Base-by-base conservation (phyloP, 2,113 vertebrate genomes). In the Gymnogyps californianus region DNA sequence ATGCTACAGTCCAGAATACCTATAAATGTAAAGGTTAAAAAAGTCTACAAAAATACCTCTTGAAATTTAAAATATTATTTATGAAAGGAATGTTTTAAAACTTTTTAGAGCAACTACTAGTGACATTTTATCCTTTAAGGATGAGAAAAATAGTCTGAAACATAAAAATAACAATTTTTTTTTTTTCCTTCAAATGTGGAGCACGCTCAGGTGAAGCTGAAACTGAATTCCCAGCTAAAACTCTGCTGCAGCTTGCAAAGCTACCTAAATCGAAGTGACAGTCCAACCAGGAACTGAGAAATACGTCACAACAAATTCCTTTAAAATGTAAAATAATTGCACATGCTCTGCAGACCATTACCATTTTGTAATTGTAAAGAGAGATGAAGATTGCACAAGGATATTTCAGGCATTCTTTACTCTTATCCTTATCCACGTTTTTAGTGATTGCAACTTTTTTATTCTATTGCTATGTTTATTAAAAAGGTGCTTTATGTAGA, bases 301-400 rank as follows among this genome's bases (percentile, higher is more conserved):
- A 88, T 34, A 52, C 58, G 49, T 58, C 95, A 83, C 47, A 77
- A 85, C 26, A 91, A 83, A 83, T 72, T 83, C 44, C 59, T 67
- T 44, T 88, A 78, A 90, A 94, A 91, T 28, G 61, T 9, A 75
- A 65, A 93, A 89, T 71, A 42, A 95, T 81, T 77, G 71, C 89
- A 54, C 34, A 20, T 46, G 49, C 47, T 92, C 36, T 76, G 40
- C 54, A 70, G 31, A 72, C 76, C 77, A 36, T 75, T 79, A 49
- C 44, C 28, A 16, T 49, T 96, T 64, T 84, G 47, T 84, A 51
- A 93, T 38, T 94, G 55, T 25, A 76, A 59, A 90, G 62, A 77
- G 62, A 88, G 47, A 47, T 77, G 54, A 75, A 76, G 51, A 55
- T 3, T 49, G 5, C 9, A 74, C 20, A 61, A 49, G 13, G 29